These are phyloP conservation scores for Simalia tracyae DNA, from an alignment of 2,797 vertebrate genomes.

Conservation along the genomic window DNA sequence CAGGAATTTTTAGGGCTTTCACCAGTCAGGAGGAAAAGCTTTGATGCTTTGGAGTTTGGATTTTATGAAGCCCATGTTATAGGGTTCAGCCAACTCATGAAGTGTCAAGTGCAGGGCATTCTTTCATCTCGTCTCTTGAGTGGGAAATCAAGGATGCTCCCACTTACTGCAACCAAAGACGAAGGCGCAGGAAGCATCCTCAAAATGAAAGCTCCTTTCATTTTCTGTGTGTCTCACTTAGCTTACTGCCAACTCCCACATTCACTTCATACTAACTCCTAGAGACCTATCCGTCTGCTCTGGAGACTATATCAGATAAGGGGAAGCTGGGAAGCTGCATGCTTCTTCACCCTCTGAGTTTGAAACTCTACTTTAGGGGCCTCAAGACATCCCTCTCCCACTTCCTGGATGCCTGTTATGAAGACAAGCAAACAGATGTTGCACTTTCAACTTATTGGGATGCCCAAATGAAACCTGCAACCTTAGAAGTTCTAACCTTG, in stretches of 20 bases:
- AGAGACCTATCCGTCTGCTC: constrained; percentile 64
- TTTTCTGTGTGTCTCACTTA: constrained; percentile 53
- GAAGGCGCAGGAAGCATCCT: constrained; percentile 41
- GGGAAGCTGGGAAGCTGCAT: constrained; percentile 31
- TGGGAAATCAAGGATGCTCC: constrained; percentile 65
- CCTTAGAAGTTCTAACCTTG: constrained; percentile 12
- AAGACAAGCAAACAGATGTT: neutral
- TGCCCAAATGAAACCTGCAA: constrained; percentile 34
- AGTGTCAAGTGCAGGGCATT: constrained; percentile 70
- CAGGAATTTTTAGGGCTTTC: constrained; percentile 73
- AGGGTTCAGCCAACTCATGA: constrained; percentile 72
- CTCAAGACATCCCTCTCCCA: constrained; percentile 33
- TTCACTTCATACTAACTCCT: constrained; percentile 62
- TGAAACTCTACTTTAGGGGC: constrained; percentile 39
- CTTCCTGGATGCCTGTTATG: constrained; percentile 32
- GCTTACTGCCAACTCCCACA: constrained; percentile 63
- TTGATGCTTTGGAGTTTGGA: constrained; percentile 69
- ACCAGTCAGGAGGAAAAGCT: constrained; percentile 68
- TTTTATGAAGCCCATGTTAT: constrained; percentile 71
- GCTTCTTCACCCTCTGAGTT: neutral
- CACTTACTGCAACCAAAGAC: constrained; percentile 55
- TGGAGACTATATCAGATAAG: constrained; percentile 69
- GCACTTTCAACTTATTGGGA: neutral
- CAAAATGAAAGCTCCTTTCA: constrained; percentile 57
- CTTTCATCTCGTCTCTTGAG: constrained; percentile 66